phyloP scores from a whole-genome alignment of 2,797 vertebrate species.

The Ispidina lecontei region DNA sequence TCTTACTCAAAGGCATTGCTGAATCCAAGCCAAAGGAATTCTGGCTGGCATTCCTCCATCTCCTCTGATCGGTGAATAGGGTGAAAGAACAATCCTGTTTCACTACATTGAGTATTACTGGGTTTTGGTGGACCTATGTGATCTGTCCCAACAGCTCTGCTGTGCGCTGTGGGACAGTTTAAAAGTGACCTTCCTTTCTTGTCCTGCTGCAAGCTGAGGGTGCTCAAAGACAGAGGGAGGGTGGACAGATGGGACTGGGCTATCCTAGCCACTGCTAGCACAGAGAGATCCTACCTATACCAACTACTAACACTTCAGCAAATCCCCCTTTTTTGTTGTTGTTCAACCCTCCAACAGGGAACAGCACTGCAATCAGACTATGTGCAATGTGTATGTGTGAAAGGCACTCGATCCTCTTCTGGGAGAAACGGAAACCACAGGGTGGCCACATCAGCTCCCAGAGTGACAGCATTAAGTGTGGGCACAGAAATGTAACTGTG shows the following conservation, averaged over 20 bases:
- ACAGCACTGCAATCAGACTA: too few relatives aligned
- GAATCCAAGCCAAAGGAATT: conserved; percentile 60
- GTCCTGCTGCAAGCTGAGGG: not conserved
- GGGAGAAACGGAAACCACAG: not conserved
- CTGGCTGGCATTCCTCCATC: conserved; percentile 58
- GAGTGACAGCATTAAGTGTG: not conserved
- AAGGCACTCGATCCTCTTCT: not conserved
- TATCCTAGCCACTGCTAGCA: too few relatives aligned
- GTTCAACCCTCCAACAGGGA: not conserved
- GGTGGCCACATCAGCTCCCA: not conserved
- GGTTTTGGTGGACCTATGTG: not conserved
- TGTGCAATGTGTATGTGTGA: not conserved
- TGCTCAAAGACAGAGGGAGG: not conserved
- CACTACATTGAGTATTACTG: not conserved
- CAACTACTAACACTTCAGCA: not conserved
- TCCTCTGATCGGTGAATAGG: conserved; percentile 17
- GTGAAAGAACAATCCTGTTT: not conserved
- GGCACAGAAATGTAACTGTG: not conserved
- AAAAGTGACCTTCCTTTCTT: not conserved
- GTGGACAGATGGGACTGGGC: not conserved
- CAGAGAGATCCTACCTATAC: not conserved
- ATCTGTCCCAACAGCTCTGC: not conserved
- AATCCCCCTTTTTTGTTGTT: not conserved
- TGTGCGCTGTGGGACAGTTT: not conserved
- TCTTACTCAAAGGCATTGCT: conserved; percentile 59